Percentiles rank a stretch among this genome's conserved stretches.
These are phyloP conservation scores for Acanthurus lineatus DNA, from an alignment of 2,797 vertebrate species.

Conservation along the genomic window DNA sequence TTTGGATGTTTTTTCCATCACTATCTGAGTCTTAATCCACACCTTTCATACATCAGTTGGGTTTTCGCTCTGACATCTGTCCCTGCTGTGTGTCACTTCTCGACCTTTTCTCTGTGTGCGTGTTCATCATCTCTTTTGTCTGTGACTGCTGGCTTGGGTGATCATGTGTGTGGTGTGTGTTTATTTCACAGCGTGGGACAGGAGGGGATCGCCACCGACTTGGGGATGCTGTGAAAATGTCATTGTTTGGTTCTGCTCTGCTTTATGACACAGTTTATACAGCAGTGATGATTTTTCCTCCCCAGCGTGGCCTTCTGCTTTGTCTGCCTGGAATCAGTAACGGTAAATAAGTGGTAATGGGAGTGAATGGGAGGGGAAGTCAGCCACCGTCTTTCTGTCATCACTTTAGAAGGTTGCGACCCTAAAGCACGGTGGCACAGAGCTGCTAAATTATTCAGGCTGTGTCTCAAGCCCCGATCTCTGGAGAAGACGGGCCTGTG, in stretches of 20 bases:
- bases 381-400: conserved; percentile 86
- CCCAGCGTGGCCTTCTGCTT: conserved; percentile 75
- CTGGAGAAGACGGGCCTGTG: conserved; percentile 85
- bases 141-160: conserved; percentile 63
- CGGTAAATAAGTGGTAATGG: conserved; percentile 88
- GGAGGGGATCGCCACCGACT: conserved; percentile 60
- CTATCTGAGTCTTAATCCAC: conserved; percentile 67
- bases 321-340: conserved; percentile 82
- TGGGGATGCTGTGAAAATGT: conserved; percentile 81
- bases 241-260: conserved; percentile 81
- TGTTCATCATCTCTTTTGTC: conserved; percentile 74
- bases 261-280: conserved; percentile 84
- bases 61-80: conserved; percentile 65
- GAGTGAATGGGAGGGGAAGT: conserved; percentile 84
- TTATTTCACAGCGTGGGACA: conserved; percentile 62
- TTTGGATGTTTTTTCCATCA: conserved; percentile 36
- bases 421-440: conserved; percentile 84
- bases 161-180: conserved; percentile 62
- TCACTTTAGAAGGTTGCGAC: conserved; percentile 89
- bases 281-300: conserved; percentile 71
- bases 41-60: conserved; percentile 51
- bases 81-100: conserved; percentile 68
- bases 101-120: conserved; percentile 69
- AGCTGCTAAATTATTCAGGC: conserved; percentile 90
- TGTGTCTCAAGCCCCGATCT: conserved; percentile 84